A percentile compares a stretch with the other conserved stretches of the same genome.
phyloP scores from a whole-genome alignment of 2,113 vertebrate species.

The Neomonachus schauinslandi region DNA sequence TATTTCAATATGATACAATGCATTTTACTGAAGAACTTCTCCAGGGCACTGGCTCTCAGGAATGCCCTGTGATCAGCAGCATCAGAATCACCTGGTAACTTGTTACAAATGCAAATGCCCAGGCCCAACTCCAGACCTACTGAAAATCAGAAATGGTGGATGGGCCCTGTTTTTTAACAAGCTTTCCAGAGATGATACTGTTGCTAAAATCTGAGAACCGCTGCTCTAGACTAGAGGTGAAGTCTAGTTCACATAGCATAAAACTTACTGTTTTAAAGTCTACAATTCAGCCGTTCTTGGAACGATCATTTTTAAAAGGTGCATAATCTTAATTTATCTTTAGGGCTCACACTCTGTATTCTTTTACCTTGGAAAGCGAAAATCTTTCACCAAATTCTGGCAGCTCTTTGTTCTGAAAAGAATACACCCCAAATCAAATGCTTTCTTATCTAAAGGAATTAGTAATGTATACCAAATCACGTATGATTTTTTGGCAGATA shows the following conservation, averaged over 20 bases:
- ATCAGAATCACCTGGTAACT: background rate
- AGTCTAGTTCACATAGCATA: background rate
- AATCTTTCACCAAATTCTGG: background rate
- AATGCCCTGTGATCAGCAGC: background rate
- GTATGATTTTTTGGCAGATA: conserved; percentile 86
- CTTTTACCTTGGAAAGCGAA: background rate
- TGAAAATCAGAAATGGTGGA: background rate
- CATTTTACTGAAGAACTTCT: background rate
- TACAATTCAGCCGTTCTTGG: background rate
- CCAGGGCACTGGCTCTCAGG: background rate
- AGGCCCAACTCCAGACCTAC: background rate
- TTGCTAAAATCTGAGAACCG: background rate
- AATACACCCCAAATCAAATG: background rate
- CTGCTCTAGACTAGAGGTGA: background rate
- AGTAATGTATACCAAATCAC: background rate
- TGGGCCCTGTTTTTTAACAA: too few species aligned
- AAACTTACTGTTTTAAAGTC: background rate
- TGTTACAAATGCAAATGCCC: background rate
- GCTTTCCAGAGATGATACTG: background rate
- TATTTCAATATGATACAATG: background rate
- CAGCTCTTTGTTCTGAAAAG: background rate
- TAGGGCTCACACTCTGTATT: background rate
- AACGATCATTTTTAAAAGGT: background rate
- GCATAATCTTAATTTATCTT: background rate
- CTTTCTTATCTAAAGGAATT: conserved; percentile 10